These are phyloP conservation scores for Neosilurus hyrtlii DNA, from an alignment of 2,797 vertebrate genomes.

Conservation along the genomic window DNA sequence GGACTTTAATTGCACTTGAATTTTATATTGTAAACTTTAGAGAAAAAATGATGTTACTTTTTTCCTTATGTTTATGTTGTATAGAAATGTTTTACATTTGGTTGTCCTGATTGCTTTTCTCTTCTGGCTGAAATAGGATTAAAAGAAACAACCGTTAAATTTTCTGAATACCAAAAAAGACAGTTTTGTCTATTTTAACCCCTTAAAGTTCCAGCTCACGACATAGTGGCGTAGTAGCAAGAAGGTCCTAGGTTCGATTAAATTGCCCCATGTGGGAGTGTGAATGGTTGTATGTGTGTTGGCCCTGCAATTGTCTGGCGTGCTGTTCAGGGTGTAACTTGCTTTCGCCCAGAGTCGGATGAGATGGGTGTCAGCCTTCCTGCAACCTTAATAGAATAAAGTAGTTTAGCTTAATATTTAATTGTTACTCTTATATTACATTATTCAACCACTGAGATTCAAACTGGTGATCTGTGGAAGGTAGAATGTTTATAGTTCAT, in stretches of 20 bases:
- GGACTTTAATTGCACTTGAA: slow-evolving; percentile 86
- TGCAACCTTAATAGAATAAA: too few relatives aligned
- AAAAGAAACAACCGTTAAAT: slow-evolving; percentile 28
- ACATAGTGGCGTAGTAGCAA: too few relatives aligned
- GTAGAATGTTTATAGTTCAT: too few relatives aligned
- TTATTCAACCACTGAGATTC: neutral
- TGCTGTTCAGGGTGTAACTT: too few relatives aligned
- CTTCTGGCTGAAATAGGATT: slow-evolving; percentile 34
- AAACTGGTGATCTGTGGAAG: too few relatives aligned
- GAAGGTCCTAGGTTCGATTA: too few relatives aligned
- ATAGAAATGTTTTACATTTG: slow-evolving; percentile 66
- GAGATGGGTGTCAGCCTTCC: too few relatives aligned
- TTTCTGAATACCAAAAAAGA: slow-evolving; percentile 19
- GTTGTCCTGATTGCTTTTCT: slow-evolving; percentile 47
- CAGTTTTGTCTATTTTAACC: slow-evolving; percentile 12
- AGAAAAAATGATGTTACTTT: slow-evolving; percentile 63
- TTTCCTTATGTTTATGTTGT: slow-evolving; percentile 67
- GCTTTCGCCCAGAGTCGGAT: too few relatives aligned
- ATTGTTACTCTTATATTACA: neutral
- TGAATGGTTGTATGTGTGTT: too few relatives aligned
- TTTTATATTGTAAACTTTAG: slow-evolving; percentile 77
- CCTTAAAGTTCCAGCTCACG: slow-evolving; percentile 2
- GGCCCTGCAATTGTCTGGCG: too few relatives aligned
- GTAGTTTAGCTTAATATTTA: slow-evolving; percentile 1
- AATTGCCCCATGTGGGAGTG: too few relatives aligned